Conservation (phyloP, 1,140 invertebrate genomes). For the Bombus haemorrhoidalis region DNA sequence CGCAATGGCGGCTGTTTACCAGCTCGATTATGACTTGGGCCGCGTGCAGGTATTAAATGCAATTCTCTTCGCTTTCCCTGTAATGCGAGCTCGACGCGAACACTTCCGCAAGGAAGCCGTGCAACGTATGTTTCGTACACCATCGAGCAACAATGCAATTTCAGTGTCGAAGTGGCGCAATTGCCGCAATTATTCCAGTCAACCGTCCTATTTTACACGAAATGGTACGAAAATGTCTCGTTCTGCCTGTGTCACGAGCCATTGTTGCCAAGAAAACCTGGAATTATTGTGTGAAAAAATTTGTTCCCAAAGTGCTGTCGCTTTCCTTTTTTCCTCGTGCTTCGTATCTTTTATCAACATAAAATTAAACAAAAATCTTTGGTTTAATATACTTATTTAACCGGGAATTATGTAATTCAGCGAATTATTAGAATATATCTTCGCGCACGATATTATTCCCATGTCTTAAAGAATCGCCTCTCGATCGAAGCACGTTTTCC, state of each 20-base stretch:
- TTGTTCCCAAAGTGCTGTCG: too few species aligned
- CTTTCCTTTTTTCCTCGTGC: too few species aligned
- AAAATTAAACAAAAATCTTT: too few species aligned
- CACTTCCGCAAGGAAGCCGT: slow-evolving; percentile 16
- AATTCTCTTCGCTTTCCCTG: neutral
- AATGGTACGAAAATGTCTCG: neutral
- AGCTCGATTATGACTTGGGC: neutral
- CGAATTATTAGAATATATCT: too few species aligned
- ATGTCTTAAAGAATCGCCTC: neutral
- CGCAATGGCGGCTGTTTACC: neutral
- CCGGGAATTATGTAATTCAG: too few species aligned
- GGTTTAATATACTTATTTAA: too few species aligned
- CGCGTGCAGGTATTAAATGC: neutral
- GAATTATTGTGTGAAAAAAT: neutral
- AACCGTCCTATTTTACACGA: slow-evolving; percentile 4
- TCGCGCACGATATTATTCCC: too few species aligned
- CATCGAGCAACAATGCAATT: slow-evolving; percentile 31
- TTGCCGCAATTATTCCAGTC: slow-evolving; percentile 31
- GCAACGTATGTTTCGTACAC: slow-evolving; percentile 5
- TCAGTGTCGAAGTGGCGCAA: slow-evolving; percentile 17
- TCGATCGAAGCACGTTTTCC: neutral
- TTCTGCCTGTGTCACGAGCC: too few species aligned
- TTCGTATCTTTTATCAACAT: too few species aligned
- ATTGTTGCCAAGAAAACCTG: neutral
- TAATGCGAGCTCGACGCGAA: slow-evolving; percentile 11